Conservation (phyloP, 2,113 vertebrate species). For the Bubo blakistoni region DNA sequence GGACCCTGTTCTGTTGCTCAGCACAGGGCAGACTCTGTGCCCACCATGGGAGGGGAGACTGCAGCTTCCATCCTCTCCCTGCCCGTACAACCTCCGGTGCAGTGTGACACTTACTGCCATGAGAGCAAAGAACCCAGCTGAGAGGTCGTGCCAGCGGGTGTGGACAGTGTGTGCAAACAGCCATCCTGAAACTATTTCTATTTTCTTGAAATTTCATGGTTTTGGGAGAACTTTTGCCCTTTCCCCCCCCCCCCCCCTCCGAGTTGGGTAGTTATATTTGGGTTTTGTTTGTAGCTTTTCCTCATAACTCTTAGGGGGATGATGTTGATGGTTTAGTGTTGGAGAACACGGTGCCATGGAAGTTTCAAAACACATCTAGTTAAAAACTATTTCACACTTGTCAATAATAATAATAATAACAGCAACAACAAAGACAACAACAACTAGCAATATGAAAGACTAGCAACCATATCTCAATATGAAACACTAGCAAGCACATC, state of each 20-base stretch:
- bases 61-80: neutral
- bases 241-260: neutral
- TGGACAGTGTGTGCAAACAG: neutral
- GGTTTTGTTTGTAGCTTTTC: neutral
- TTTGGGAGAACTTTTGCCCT: neutral
- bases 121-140: neutral
- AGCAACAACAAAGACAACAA: neutral
- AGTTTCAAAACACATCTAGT: neutral
- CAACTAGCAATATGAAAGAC: neutral
- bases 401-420: neutral
- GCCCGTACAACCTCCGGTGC: accelerated
- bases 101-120: neutral
- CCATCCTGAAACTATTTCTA: neutral
- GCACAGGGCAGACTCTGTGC: neutral
- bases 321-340: neutral
- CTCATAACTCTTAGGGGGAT: neutral
- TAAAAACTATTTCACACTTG: neutral
- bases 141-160: accelerated
- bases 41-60: neutral
- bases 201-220: neutral
- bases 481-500: neutral
- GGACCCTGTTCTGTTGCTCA: neutral
- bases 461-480: neutral
- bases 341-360: neutral
- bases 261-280: neutral